phyloP scores from a whole-genome alignment of 2,113 vertebrate species.

The Solea senegalensis region DNA sequence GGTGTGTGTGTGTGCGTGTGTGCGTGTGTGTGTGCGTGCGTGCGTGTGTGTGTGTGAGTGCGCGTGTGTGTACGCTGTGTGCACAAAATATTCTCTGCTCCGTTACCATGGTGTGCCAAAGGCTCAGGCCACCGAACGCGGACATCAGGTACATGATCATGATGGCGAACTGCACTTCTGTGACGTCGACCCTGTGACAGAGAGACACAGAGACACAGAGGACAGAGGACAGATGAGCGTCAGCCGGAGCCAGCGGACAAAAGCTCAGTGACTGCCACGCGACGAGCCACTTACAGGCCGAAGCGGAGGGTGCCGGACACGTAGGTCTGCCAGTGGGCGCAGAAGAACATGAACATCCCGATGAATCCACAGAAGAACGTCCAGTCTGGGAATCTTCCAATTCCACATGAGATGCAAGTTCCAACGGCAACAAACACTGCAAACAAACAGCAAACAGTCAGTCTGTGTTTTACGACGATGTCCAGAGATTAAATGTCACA shows the following conservation, averaged over 20 bases:
- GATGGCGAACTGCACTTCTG: constrained; percentile 94
- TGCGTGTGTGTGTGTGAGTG: background rate
- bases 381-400: constrained; percentile 89
- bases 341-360: constrained; percentile 98
- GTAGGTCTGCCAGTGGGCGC: constrained; percentile 98
- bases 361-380: constrained; percentile 95
- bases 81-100: background rate
- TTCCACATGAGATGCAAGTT: constrained; percentile 87
- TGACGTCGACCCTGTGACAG: constrained; percentile 89
- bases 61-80: background rate
- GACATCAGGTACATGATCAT: constrained; percentile 88
- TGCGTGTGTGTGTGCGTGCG: too few species aligned
- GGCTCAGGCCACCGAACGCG: constrained; percentile 85
- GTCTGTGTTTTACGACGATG: too few species aligned
- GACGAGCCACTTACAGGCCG: constrained; percentile 86
- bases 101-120: constrained; percentile 90
- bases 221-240: background rate
- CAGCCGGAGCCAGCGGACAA: background rate
- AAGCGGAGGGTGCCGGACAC: constrained; percentile 94
- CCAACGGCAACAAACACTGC: constrained; percentile 93
- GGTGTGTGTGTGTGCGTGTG: constrained; percentile 16
- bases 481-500: too few species aligned
- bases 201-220: too few species aligned
- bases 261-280: background rate
- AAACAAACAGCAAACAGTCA: background rate